phyloP scores from a whole-genome alignment of 1,140 invertebrate species.

The Pseudomyrmex pallidus region DNA sequence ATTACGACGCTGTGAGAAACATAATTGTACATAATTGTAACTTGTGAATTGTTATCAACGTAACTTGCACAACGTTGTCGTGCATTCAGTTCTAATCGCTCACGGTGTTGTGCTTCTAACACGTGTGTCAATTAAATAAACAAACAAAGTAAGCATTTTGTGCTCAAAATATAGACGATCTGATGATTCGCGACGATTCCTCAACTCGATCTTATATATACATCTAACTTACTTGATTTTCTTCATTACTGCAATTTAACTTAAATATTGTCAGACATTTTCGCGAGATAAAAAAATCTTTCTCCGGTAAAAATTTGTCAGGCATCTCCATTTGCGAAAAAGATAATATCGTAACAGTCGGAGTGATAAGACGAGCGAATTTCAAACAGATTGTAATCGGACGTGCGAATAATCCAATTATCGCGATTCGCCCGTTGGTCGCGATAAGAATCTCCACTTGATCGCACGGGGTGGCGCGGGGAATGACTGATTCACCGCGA shows the following conservation, averaged over 20 bases:
- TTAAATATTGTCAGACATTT: no score
- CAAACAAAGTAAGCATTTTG: slow-evolving; percentile 21
- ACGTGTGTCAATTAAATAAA: slow-evolving; percentile 27
- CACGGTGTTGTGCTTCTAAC: slow-evolving; percentile 4
- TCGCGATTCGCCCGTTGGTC: slow-evolving; percentile 1
- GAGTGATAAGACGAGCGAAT: slow-evolving; percentile 21
- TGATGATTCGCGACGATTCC: not conserved
- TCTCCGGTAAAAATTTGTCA: not conserved
- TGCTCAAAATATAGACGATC: not conserved
- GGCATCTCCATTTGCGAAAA: not conserved
- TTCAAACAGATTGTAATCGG: slow-evolving; percentile 24
- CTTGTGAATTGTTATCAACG: slow-evolving; percentile 42
- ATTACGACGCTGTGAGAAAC: slow-evolving; percentile 15
- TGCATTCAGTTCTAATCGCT: slow-evolving; percentile 23
- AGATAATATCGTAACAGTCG: not conserved
- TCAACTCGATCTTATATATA: no score
- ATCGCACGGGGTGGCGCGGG: slow-evolving; percentile 16
- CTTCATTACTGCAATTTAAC: not conserved
- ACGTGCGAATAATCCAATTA: slow-evolving; percentile 40
- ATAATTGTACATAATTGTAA: slow-evolving; percentile 48
- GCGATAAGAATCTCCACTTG: slow-evolving; percentile 25
- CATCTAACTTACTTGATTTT: slow-evolving; percentile 14
- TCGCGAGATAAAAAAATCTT: not conserved
- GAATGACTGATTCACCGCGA: not conserved
- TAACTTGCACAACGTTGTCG: slow-evolving; percentile 30